Evolutionary conservation across 2,888 invertebrate genomes (phyloP), one percentile per base, ranked within the genome.

Genomic region (Sphaerophoria taeniata): DNA sequence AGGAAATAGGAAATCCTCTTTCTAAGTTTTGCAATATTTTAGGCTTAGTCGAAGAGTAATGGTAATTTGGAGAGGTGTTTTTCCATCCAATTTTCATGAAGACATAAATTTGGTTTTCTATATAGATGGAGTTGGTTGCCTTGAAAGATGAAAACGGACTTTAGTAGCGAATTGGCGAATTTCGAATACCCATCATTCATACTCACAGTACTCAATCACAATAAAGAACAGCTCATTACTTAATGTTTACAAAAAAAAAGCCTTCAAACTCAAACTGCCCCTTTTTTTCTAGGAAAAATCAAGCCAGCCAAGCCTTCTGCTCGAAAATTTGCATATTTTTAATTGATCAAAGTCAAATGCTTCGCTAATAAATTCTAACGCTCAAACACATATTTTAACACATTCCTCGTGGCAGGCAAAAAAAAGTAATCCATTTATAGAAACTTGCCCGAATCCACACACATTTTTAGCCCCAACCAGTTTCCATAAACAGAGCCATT

Each of bases 301-400:
- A 45, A 45, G 4, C 24, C 3, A 45, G 4, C 24, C 3, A n/a
- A 58, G 16, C 63, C 3, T 43, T 9, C 43, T 43, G 11, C 49
- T 47, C 24, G 43, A 0, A n/a, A 12, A 63, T 63, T 58, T 55
- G n/a, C 31, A 55, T 79, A 60, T 73, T 47, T 43, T 33, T 43
- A 43, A 72, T 72, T 51, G 24, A 61, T 61, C 36, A 5, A 53
- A 36, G 49, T 36, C 36, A 65, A 43, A 43, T 65, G 49, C 36
- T 16, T 31, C 43, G 14, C 9, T 12, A 39, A 53, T 75, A 45
- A 72, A 58, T 58, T 58, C 58, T 77, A 49, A 49, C 36, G 56
- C 39, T 69, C 51, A 14, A 69, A 73, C 63, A 69, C 67, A 72
- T 82, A 49, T 77, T 69, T 82, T 69, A 72, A 82, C 77, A 69